These are phyloP conservation scores for Indri indri DNA, from an alignment of 2,113 vertebrate genomes.

Conservation along the genomic window DNA sequence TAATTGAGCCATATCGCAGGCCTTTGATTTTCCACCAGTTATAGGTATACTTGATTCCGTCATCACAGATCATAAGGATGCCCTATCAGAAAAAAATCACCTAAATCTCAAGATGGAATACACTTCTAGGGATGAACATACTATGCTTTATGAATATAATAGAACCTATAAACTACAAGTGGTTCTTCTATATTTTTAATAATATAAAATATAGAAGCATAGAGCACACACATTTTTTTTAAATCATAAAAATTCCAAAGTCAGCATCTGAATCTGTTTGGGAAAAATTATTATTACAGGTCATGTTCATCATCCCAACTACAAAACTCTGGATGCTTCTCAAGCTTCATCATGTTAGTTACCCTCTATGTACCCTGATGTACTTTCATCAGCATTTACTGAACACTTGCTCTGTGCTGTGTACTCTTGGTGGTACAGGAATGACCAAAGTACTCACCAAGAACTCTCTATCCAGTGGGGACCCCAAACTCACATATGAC, in stretches of 20 bases:
- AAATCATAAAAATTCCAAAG: not conserved
- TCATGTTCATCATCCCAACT: not conserved
- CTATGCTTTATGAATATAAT: not conserved
- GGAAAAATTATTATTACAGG: not conserved
- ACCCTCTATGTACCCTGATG: rapidly evolving
- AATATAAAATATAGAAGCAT: not conserved
- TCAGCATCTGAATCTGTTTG: not conserved
- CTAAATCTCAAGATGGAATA: not conserved
- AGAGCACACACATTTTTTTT: not conserved
- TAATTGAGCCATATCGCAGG: constrained; percentile 60
- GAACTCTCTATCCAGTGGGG: not conserved
- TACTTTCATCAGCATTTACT: not conserved
- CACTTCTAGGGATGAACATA: not conserved
- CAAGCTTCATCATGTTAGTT: not conserved
- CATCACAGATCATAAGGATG: not conserved
- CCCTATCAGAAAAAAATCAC: not conserved
- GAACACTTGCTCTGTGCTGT: not conserved
- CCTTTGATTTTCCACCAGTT: constrained; percentile 51
- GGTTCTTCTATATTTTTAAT: not conserved
- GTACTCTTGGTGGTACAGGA: not conserved
- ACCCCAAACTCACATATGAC: not conserved
- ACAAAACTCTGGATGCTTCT: not conserved
- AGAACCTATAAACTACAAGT: not conserved
- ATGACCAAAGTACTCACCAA: not conserved
- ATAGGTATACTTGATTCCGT: not conserved